Evolutionary conservation across 2,113 vertebrate species (phyloP), one percentile per base, ranked within the genome.

Genomic region (Lophotis ruficrista): DNA sequence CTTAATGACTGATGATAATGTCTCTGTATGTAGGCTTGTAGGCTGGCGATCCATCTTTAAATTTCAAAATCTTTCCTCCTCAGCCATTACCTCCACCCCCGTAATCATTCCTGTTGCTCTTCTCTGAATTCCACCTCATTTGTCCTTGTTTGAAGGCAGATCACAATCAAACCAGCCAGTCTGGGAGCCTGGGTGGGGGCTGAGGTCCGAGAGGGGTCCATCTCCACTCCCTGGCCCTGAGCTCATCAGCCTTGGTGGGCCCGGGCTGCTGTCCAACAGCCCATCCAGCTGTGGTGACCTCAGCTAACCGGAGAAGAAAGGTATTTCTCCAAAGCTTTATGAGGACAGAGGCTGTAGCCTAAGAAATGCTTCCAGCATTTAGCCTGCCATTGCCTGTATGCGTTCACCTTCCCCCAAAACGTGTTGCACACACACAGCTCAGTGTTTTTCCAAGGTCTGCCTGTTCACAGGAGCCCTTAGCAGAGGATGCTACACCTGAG

Each of bases 21-120:
- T 79, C 72, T 93, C 83, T 1, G 14, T 82, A 81, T 47, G 72
- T 56, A 94, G 86, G 85, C 76, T 86, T 77, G 54, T 88, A 94
- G 88, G 47, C 72, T 89, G 80, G 51, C 84, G 69, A 94, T 94
- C 48, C 88, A 71, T 96, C 94, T 95, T 93, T 45, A 92, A 69
- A 96, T 89, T 90, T 87, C 80, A 91, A 81, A 95, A 87, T 81
- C 92, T 94, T 96, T 95, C 94, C 89, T 96, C 91, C 94, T 96
- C 82, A 91, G 62, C 90, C 78, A 94, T 96, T 96, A 85, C 89
- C 53, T 91, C 96, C 92, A 94, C 90, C 86, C 57, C 69, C 14
- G 0, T 92, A 90, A 95, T 95, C 86, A 92, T 82, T 92, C 45
- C 90, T 61, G 64, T 92, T 95, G 65, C 88, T 96, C 79, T 92